Conservation (phyloP, 1,140 invertebrate genomes). For the Maconellicoccus hirsutus region DNA sequence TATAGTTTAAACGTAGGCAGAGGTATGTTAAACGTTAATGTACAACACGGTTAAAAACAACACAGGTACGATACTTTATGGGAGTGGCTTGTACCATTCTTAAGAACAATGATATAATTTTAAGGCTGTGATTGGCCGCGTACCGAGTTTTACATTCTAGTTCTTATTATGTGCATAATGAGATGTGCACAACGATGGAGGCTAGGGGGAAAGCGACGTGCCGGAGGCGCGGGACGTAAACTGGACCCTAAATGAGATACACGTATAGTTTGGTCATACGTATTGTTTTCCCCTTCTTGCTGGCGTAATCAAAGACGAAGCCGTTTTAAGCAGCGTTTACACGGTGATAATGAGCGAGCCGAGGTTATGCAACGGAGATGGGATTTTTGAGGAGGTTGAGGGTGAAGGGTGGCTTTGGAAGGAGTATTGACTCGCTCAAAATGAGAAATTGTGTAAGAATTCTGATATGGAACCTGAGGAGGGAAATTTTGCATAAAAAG, state of each 20-base stretch:
- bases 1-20: neutral
- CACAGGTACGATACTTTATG: neutral
- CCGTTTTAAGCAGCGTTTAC: neutral
- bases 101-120: constrained; percentile 10
- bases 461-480: no score
- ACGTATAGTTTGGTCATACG: constrained; percentile 2
- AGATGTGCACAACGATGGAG: neutral
- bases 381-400: neutral
- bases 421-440: no score
- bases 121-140: neutral
- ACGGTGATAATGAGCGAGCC: neutral
- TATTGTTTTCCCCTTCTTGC: neutral
- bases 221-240: neutral
- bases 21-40: no score
- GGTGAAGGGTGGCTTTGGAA: neutral
- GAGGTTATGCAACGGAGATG: neutral
- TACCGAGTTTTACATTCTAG: neutral
- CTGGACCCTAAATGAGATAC: neutral
- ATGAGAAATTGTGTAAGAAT: no score
- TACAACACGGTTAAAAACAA: neutral
- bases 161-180: constrained; percentile 4
- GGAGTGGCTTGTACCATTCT: constrained; percentile 7
- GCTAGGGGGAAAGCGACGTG: neutral
- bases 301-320: neutral
- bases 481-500: no score